Percentiles rank a stretch among this genome's conserved stretches.
Evolutionary conservation across 2,888 invertebrate genomes (phyloP).

Genomic region (Neoitamus cyanurus): DNA sequence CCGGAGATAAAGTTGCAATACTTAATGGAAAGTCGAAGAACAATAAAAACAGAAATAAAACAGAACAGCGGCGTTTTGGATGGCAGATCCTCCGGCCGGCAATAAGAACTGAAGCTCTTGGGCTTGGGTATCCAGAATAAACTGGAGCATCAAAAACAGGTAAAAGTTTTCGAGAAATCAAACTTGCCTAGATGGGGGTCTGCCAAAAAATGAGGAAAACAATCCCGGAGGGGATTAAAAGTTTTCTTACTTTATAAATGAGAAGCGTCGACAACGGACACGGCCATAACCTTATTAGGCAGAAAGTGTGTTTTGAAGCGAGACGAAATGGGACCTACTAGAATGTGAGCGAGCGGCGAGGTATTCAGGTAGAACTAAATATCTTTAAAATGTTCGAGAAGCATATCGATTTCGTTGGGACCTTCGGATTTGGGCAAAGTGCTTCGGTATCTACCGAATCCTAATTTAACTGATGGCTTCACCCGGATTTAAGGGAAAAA

Average conservation of each 20-base stretch:
- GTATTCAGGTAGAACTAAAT: not conserved
- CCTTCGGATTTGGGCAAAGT: not conserved
- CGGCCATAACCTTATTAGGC: not conserved
- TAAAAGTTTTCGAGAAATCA: not conserved
- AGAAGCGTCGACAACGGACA: not conserved
- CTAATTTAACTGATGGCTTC: not conserved
- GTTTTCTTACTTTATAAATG: slow-evolving; percentile 12
- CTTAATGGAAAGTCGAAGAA: not conserved
- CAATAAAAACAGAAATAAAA: slow-evolving; percentile 12
- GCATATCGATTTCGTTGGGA: not conserved
- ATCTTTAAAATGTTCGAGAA: not conserved
- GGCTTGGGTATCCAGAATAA: not conserved
- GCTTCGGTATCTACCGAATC: not conserved
- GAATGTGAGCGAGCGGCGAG: not conserved
- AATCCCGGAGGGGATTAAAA: not conserved
- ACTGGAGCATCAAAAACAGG: not conserved
- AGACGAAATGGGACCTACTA: not conserved
- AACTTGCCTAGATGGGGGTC: not conserved
- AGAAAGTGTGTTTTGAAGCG: not conserved
- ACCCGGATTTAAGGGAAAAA: not conserved
- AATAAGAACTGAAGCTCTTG: not conserved
- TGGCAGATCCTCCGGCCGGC: not conserved
- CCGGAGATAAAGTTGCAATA: not conserved
- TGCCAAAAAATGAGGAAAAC: slow-evolving; percentile 1
- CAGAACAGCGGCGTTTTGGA: not conserved